Conservation (phyloP, 2,797 vertebrate genomes). For the Vireo griseus region DNA sequence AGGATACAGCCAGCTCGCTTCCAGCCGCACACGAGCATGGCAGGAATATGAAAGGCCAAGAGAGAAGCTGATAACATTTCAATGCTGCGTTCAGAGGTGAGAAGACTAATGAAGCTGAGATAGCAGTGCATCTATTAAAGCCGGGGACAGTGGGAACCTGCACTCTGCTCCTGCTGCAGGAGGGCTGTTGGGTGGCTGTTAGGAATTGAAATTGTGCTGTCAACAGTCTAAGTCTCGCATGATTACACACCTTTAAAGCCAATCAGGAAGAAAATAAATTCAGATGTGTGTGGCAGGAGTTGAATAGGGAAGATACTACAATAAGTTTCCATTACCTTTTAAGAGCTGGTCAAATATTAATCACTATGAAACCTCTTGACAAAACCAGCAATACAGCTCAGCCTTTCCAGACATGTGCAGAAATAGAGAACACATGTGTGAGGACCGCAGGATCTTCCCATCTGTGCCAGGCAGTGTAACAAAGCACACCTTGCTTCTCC, state of each 20-base stretch:
- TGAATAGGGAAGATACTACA: constrained; percentile 23
- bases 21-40: accelerated
- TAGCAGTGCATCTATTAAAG: constrained; percentile 24
- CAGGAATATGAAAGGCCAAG: background rate
- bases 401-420: background rate
- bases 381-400: background rate
- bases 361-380: background rate
- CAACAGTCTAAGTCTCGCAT: constrained; percentile 30
- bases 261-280: constrained; percentile 63
- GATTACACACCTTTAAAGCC: constrained; percentile 58
- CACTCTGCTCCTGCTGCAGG: background rate
- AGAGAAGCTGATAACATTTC: background rate
- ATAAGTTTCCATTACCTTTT: background rate
- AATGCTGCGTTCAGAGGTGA: background rate
- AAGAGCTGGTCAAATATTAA: constrained; percentile 38
- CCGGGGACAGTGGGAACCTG: background rate
- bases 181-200: background rate
- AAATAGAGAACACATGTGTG: background rate
- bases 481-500: background rate
- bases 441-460: background rate
- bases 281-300: background rate
- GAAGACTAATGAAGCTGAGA: constrained; percentile 4
- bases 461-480: background rate
- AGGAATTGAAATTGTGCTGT: constrained; percentile 61
- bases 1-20: background rate